Evolutionary conservation across 2,888 invertebrate genomes (phyloP).

Genomic region (Drosophila rubida): DNA sequence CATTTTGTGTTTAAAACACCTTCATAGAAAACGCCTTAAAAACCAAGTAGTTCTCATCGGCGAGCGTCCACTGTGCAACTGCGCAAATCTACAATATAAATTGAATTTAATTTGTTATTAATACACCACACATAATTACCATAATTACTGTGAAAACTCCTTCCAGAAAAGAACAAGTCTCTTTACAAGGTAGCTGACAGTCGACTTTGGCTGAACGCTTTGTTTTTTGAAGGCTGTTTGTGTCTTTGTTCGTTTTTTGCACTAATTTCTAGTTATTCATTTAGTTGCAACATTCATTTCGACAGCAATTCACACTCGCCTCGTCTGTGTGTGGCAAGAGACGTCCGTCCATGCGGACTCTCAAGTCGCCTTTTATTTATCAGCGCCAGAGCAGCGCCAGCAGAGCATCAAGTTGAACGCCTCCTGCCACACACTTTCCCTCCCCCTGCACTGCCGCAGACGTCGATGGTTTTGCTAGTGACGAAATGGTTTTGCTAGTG

Average conservation of each 20-base stretch:
- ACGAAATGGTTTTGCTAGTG: constrained; percentile 51
- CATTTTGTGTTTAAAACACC: too few species aligned
- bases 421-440: neutral
- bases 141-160: too few species aligned
- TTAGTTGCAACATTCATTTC: constrained; percentile 75
- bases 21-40: too few species aligned
- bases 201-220: neutral
- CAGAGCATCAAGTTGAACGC: constrained; percentile 23
- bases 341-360: constrained; percentile 35
- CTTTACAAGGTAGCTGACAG: neutral
- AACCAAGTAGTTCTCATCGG: too few species aligned
- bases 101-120: too few species aligned
- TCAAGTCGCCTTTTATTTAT: constrained; percentile 68
- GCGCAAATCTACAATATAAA: too few species aligned
- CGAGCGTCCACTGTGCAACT: too few species aligned
- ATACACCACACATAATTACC: too few species aligned
- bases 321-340: constrained; percentile 23
- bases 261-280: constrained; percentile 80
- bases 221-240: constrained; percentile 27
- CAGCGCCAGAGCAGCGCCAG: constrained; percentile 65
- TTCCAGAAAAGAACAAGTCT: too few species aligned
- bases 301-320: constrained; percentile 54
- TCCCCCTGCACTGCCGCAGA: neutral
- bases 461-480: constrained; percentile 42
- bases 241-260: constrained; percentile 45